Evolutionary conservation across 37 sponge, comb jelly and placozoan species (phyloP), one percentile per base, ranked within the genome.

Genomic region (Mnemiopsis leidyi): DNA sequence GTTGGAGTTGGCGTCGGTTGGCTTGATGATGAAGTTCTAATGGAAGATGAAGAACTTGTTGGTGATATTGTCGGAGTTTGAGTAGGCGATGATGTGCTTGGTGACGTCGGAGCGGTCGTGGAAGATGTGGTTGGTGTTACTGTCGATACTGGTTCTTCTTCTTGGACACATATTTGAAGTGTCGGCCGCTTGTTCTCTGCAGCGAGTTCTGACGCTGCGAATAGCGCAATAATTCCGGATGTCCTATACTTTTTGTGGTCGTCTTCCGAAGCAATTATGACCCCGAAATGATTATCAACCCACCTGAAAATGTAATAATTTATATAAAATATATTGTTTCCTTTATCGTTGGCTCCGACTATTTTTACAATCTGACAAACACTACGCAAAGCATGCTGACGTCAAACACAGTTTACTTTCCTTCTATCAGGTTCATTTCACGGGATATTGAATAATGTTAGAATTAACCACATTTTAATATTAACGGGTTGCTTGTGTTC

Each of bases 151-250:
- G 25, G 30, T 28, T 71, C 75, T n/a, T n/a, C 20, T 18, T 71
- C 75, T 71, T 71, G 2, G 75, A 71, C 75, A 71, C 75, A 71
- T 71, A 71, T 71, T 28, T 71, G 75, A 5, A 71, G 75, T 7
- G 5, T 18, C 20, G 75, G 75, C n/a, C 75, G 7, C 25, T 23
- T n/a, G 25, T n/a, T 5, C 20, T n/a, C 5, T 2, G 5, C 75
- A 3, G 5, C 20, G 3, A 5, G 5, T 71, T 71, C 75, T 7
- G 30, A 29, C 20, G 75, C 25, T 7, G 21, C 25, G 75, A 71
- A 71, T 18, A 29, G 75, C 2, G 30, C 30, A 7, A 28, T 18
- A 71, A 71, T 71, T 71, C 75, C 75, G 30, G 75, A 29, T 28
- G 30, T 23, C 5, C 75, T n/a, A 23, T 18, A 3, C n/a, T 71